Evolutionary conservation across 2,113 vertebrate genomes (phyloP).

Genomic region (Ginglymostoma cirratum): DNA sequence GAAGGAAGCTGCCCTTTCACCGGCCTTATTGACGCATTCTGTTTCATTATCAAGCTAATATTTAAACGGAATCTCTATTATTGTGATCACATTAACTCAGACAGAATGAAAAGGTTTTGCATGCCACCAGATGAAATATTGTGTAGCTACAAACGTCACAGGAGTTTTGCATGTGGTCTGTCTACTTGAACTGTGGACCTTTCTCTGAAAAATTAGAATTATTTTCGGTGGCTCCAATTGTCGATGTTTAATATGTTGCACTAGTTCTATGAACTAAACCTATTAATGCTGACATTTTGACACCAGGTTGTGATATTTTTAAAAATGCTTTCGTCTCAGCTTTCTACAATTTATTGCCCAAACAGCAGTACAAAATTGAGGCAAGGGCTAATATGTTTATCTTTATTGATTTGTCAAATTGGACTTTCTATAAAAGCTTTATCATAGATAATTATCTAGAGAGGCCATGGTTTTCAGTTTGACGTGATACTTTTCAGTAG

Average conservation of each 20-base stretch:
- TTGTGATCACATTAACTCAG: conserved; percentile 30
- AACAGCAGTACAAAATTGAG: neutral
- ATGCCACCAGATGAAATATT: conserved; percentile 28
- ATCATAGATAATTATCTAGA: neutral
- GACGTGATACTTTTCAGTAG: neutral
- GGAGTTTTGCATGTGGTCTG: neutral
- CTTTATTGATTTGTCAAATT: conserved; percentile 21
- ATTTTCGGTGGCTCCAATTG: neutral
- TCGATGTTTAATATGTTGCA: neutral
- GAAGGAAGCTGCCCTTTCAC: conserved; percentile 6
- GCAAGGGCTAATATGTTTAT: neutral
- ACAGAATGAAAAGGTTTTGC: conserved; percentile 1
- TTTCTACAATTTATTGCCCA: neutral
- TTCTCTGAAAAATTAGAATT: neutral
- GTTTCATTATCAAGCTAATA: conserved; percentile 31
- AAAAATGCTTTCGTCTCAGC: neutral
- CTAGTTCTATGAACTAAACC: neutral
- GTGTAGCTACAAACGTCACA: conserved; percentile 16
- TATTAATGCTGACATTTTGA: neutral
- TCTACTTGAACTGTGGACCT: neutral
- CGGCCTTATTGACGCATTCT: conserved; percentile 28
- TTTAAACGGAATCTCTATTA: conserved; percentile 33
- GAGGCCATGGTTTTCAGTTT: neutral
- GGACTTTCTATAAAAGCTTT: neutral
- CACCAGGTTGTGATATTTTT: neutral